These are phyloP conservation scores for Trilocha varians DNA, from an alignment of 2,888 invertebrate species.

Conservation along the genomic window DNA sequence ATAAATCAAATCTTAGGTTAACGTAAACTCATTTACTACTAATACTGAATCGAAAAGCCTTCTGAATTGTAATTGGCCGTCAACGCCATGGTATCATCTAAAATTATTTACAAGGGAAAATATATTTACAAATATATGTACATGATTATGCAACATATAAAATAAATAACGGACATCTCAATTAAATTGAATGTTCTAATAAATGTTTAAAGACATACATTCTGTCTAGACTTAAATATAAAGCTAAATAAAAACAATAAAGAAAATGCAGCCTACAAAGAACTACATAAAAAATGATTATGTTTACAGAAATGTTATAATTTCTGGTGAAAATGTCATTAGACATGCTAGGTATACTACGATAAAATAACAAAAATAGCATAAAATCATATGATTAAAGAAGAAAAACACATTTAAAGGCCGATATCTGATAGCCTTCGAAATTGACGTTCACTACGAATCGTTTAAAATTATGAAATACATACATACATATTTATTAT, in stretches of 20 bases:
- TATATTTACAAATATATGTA: slow-evolving; percentile 62
- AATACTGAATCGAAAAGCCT: slow-evolving; percentile 58
- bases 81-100: slow-evolving; percentile 26
- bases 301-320: background rate
- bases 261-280: slow-evolving; percentile 10
- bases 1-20: slow-evolving; percentile 11
- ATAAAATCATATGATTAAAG: slow-evolving; percentile 5
- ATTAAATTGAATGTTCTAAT: slow-evolving; percentile 62
- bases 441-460: slow-evolving; percentile 67
- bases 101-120: slow-evolving; percentile 54
- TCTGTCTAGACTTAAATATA: slow-evolving; percentile 35
- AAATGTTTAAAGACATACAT: slow-evolving; percentile 44
- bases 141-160: slow-evolving; percentile 51
- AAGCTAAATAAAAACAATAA: slow-evolving; percentile 16
- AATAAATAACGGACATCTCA: slow-evolving; percentile 68
- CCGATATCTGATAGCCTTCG: slow-evolving; percentile 66
- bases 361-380: slow-evolving; percentile 5
- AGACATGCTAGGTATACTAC: background rate
- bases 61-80: slow-evolving; percentile 14
- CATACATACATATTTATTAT: slow-evolving; percentile 27
- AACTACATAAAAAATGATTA: background rate
- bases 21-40: slow-evolving; percentile 41
- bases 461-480: slow-evolving; percentile 66
- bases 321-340: background rate
- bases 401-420: slow-evolving; percentile 23